A percentile compares a stretch with the other conserved stretches of the same genome.
These are phyloP conservation scores for Delphinus delphis DNA, from an alignment of 2,113 vertebrate species.

Conservation along the genomic window DNA sequence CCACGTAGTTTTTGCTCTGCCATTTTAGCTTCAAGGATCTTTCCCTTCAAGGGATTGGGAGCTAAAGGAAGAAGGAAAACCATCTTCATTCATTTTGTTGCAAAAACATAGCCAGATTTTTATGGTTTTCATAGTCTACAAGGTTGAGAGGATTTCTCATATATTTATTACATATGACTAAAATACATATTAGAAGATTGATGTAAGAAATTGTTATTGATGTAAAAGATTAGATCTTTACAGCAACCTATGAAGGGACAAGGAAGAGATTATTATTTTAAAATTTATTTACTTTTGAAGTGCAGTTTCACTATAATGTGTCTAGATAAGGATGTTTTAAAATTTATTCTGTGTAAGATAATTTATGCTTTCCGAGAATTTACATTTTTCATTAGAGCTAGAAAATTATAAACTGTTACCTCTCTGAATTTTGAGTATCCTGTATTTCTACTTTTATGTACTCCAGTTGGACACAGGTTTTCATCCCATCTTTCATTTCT, in stretches of 20 bases:
- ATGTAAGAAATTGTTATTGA: background rate
- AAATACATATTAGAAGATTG: background rate
- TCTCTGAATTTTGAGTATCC: constrained; percentile 10
- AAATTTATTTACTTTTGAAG: background rate
- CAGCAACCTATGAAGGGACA: background rate
- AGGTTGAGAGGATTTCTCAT: background rate
- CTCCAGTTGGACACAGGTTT: background rate
- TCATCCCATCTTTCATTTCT: background rate
- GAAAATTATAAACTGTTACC: background rate
- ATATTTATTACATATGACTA: background rate
- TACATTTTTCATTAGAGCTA: background rate
- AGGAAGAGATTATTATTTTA: constrained; percentile 3
- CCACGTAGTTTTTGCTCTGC: background rate
- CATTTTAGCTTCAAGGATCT: background rate
- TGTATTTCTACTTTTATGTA: background rate
- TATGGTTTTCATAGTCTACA: background rate
- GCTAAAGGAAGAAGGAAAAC: background rate
- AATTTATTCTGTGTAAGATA: constrained; percentile 14
- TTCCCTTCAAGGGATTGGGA: background rate
- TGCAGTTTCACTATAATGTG: background rate
- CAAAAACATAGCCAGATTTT: background rate
- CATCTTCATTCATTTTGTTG: background rate
- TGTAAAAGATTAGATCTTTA: constrained; percentile 35
- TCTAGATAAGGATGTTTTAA: background rate
- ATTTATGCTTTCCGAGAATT: background rate